A percentile compares a stretch with the other conserved stretches of the same genome.
phyloP scores from a whole-genome alignment of 1,140 invertebrate species.

The Drosophila ficusphila region DNA sequence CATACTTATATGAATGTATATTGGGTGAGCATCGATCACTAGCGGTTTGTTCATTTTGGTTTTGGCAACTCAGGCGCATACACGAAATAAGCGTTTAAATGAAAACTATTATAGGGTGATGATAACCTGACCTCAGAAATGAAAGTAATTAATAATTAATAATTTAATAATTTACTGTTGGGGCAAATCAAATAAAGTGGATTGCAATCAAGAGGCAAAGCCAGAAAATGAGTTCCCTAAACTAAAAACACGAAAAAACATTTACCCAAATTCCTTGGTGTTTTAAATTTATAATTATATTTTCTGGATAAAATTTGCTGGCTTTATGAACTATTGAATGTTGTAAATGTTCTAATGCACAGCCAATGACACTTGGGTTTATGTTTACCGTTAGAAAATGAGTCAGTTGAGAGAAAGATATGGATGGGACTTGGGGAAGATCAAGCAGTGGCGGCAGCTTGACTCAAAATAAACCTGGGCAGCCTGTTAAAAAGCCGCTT shows the following conservation, averaged over 20 bases:
- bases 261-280: not conserved
- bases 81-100: not conserved
- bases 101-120: not conserved
- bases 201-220: not conserved
- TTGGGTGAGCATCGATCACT: slow-evolving; percentile 5
- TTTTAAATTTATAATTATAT: not conserved
- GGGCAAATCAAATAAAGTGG: not conserved
- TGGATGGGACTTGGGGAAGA: not conserved
- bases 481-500: slow-evolving; percentile 5
- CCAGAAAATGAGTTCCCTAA: not conserved
- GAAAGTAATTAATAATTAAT: too few species aligned
- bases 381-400: not conserved
- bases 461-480: not conserved
- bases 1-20: slow-evolving; percentile 10
- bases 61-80: slow-evolving; percentile 13
- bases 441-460: slow-evolving; percentile 1
- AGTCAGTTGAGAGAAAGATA: not conserved
- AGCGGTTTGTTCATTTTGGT: slow-evolving; percentile 10
- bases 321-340: not conserved
- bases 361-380: not conserved
- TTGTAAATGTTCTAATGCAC: too few species aligned
- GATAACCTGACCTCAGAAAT: not conserved
- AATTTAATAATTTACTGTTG: too few species aligned
- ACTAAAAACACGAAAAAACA: not conserved
- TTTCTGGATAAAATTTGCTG: not conserved